phyloP scores from a whole-genome alignment of 2,888 invertebrate genomes.

The Campoletis raptor region DNA sequence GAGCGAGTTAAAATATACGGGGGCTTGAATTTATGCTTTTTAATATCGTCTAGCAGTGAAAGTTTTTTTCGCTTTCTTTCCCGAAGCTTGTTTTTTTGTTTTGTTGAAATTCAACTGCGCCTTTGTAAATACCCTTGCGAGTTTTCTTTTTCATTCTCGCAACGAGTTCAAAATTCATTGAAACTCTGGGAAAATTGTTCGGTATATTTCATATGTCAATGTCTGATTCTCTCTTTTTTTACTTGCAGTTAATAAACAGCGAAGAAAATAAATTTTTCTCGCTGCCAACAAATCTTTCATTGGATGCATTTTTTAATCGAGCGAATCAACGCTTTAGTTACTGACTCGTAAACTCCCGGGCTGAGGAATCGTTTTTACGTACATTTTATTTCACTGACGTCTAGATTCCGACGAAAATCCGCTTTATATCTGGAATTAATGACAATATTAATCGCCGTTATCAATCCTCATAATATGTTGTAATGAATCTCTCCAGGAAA shows the following conservation, averaged over 20 bases:
- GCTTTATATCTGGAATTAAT: not conserved
- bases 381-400: not conserved
- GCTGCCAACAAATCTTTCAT: not conserved
- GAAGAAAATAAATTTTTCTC: not conserved
- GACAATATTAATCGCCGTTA: not conserved
- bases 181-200: conserved; percentile 27
- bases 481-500: conserved; percentile 23
- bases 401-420: not conserved
- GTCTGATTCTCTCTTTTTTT: not conserved
- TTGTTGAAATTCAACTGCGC: conserved; percentile 34
- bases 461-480: conserved; percentile 21
- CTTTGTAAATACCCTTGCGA: conserved; percentile 37
- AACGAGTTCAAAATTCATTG: conserved; percentile 28
- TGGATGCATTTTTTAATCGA: not conserved
- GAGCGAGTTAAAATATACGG: conserved; percentile 53
- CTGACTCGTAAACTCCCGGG: not conserved
- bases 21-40: conserved; percentile 65
- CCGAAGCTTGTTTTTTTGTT: conserved; percentile 28
- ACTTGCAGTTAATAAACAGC: not conserved
- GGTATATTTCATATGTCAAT: conserved; percentile 28
- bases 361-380: not conserved
- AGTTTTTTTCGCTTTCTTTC: conserved; percentile 32
- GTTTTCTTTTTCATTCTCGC: conserved; percentile 33
- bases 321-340: not conserved
- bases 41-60: conserved; percentile 68